Base-by-base conservation (phyloP, 1,140 invertebrate genomes). In the Drosophila sulfurigaster region DNA sequence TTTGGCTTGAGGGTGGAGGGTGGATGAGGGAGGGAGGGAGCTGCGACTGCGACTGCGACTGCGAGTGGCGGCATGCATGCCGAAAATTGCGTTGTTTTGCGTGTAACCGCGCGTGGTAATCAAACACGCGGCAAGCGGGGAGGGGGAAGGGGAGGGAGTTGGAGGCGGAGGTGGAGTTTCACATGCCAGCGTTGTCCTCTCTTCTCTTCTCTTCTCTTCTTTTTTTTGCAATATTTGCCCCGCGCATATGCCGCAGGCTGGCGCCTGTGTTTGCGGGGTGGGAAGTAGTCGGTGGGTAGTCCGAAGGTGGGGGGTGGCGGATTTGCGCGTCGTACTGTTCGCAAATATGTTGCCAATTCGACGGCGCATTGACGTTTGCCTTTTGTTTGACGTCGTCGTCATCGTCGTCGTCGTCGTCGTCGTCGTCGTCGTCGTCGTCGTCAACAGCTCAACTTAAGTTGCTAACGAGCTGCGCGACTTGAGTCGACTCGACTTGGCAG, bases 81-180 rank as follows among this genome's bases (percentile, higher is more conserved):
- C 80, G 83, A 91, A 91, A 91, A 91, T 91, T 89, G 85, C 89
- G 83, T 85, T 91, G 89, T 88, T 82, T 88, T 91, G 89, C 89
- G 89, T 91, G 89, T 91, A 91, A 91, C 89, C 89, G 89, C 89
- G 89, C 89, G 89, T 91, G 85, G 89, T 91, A 91, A 91, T 91
- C 89, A 91, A 89, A 89, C 85, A 89, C 75, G 86, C 86, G 82
- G 80, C 63, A 57, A 51, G 32, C 48, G 82, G 71, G 43, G 10
- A 35, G 10, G 41, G 65, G 43, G 10, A 35, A 7, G 41, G 65
- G 28, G 46, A 30, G 30, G n/a, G 16, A 8, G 35, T 16, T 25
- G 45, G n/a, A 15, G 20, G 63, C 45, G 20, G 30, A 16, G 43
- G 51, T 30, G 43, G 46, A 54, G 65, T 68, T 85, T 81, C 54